Base-by-base conservation (phyloP, 2,113 vertebrate species). In the Vicugna pacos region DNA sequence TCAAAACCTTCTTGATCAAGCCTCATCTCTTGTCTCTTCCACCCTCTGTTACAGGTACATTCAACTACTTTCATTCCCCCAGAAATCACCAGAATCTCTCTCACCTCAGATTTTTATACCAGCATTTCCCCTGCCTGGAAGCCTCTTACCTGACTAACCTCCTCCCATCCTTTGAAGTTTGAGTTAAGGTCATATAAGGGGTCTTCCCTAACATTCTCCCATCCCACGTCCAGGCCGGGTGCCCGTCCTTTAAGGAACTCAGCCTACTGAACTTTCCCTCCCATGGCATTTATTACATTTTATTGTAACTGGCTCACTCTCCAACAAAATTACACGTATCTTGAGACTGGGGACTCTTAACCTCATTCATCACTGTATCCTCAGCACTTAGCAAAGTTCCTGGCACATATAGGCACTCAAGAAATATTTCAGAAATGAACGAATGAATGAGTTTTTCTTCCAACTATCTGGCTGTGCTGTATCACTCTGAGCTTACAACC, bases 361-460 rank as follows among this genome's bases (percentile, higher is more conserved):
- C 5, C 60, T 85, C 38, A 75, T 42, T 94, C 15, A 65, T 7
- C 65, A 48, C 0, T 64, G 38, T 50, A 75, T 95, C 19, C 56
- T 65, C 35, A 92, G 65, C 30, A 75, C 58, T 72, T 81, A 73
- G 30, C 56, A 50, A 93, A 64, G 38, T 81, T 80, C 90, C 32
- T 88, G 77, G 72, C 38, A 93, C 2, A 81, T 30, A 62, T 0
- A 86, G 30, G 24, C n/a, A 65, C 70, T 94, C 52, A 91, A 62
- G 30, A 95, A 89, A 28, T 84, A 70, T 35, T 64, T 76, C 46
- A 96, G 65, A 83, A 89, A 84, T 89, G 54, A 91, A 73, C 54
- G 64, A 87, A 94, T 38, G 28, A 77, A 48, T 79, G 35, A 69
- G 35, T 48, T 79, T 76, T 91, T 93, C 58, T 91, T 86, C 35